A percentile compares a stretch with the other conserved stretches of the same genome.
These are phyloP conservation scores for Peucedramus taeniatus DNA, from an alignment of 2,113 vertebrate genomes.

Conservation along the genomic window DNA sequence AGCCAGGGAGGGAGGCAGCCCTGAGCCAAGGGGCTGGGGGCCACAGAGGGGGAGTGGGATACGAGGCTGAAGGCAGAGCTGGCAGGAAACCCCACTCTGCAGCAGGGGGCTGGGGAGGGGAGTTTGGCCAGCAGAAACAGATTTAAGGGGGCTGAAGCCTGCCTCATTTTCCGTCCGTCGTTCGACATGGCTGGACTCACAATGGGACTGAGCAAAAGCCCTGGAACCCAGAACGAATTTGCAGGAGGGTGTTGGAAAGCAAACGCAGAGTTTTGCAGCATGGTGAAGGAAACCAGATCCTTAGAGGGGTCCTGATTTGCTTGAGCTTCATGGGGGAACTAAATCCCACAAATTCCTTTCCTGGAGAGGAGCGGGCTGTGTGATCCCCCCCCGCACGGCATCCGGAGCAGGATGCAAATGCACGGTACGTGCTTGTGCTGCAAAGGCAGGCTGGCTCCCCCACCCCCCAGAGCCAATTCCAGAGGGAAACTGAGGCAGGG, in stretches of 20 bases:
- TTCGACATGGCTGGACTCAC: not conserved
- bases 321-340: not conserved
- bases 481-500: not conserved
- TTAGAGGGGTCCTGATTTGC: not conserved
- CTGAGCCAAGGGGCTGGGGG: constrained; percentile 29
- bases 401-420: not conserved
- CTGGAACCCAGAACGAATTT: not conserved
- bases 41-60: not conserved
- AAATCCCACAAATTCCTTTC: not conserved
- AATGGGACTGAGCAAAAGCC: not conserved
- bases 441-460: fast-evolving
- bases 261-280: not conserved
- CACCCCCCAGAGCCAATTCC: fast-evolving
- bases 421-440: fast-evolving
- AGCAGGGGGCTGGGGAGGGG: not conserved
- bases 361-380: not conserved
- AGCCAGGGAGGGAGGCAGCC: not conserved
- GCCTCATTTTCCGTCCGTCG: fast-evolving
- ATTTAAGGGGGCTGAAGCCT: not conserved
- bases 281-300: constrained; percentile 30
- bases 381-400: fast-evolving
- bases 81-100: not conserved
- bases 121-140: not conserved
- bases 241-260: constrained; percentile 4
- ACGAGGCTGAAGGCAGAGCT: not conserved